Percentiles rank a stretch among this genome's conserved stretches.
phyloP scores from a whole-genome alignment of 2,113 vertebrate species.

The Chaetorhynchus papuensis region DNA sequence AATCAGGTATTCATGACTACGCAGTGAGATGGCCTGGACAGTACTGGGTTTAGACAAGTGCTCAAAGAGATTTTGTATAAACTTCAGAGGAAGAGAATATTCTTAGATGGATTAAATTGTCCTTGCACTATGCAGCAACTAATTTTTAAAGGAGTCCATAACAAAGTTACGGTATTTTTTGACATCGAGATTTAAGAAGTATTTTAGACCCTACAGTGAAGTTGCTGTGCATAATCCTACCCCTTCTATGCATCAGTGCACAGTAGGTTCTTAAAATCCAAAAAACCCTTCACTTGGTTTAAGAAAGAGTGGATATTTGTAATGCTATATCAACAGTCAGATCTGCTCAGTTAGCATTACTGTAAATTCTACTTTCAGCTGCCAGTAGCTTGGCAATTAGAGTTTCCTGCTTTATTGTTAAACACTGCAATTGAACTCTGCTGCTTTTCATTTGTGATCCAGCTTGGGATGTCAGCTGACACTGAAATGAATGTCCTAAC shows the following conservation, averaged over 20 bases:
- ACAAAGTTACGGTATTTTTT: not conserved
- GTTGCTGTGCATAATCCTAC: not conserved
- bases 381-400: constrained; percentile 23
- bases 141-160: not conserved
- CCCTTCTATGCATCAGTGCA: not conserved
- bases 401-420: constrained; percentile 56
- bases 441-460: constrained; percentile 48
- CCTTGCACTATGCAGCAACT: not conserved
- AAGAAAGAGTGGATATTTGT: not conserved
- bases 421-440: not conserved
- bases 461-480: constrained; percentile 45
- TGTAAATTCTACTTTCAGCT: constrained; percentile 33
- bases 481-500: constrained; percentile 15
- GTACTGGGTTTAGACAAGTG: not conserved
- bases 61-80: not conserved
- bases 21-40: not conserved
- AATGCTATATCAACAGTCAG: not conserved
- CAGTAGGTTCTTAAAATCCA: not conserved
- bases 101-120: not conserved
- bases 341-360: constrained; percentile 46
- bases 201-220: not conserved
- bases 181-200: not conserved
- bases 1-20: not conserved
- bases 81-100: not conserved
- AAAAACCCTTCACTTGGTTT: not conserved